These are phyloP conservation scores for Melinopterus prodromus DNA, from an alignment of 2,888 invertebrate species.

Conservation along the genomic window DNA sequence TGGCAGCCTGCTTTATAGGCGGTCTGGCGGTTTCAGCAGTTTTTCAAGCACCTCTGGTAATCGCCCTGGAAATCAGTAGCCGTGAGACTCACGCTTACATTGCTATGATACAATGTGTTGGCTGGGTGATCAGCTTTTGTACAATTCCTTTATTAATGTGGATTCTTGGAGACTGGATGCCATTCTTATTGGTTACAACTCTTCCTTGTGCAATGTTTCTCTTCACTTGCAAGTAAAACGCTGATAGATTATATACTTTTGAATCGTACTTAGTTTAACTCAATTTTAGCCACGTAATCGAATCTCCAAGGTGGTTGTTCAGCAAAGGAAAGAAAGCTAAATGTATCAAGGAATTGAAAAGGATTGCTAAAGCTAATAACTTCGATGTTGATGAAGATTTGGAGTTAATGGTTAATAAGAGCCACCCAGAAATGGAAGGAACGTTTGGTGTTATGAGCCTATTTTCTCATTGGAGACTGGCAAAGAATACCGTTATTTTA, in stretches of 20 bases:
- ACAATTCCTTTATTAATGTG: conserved; percentile 64
- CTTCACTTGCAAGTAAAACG: conserved; percentile 59
- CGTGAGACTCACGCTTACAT: conserved; percentile 62
- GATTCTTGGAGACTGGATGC: conserved; percentile 62
- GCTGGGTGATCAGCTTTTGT: conserved; percentile 64
- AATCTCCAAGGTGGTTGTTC: conserved; percentile 73
- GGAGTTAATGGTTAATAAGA: conserved; percentile 47
- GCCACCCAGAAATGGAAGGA: conserved; percentile 53
- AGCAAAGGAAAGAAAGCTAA: conserved; percentile 62
- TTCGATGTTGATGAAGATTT: conserved; percentile 59
- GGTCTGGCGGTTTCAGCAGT: conserved; percentile 61
- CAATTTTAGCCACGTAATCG: conserved; percentile 58
- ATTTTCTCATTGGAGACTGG: conserved; percentile 66
- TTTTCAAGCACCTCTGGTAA: conserved; percentile 62
- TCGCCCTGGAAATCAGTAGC: conserved; percentile 65
- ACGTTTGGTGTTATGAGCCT: conserved; percentile 65
- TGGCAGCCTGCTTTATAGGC: conserved; percentile 53
- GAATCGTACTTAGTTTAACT: background rate
- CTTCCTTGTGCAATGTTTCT: conserved; percentile 60
- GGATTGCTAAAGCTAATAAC: conserved; percentile 66
- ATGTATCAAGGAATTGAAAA: conserved; percentile 63
- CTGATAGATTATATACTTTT: background rate
- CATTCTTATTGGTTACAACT: conserved; percentile 63
- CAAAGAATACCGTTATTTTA: conserved; percentile 65
- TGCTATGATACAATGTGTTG: conserved; percentile 62